Evolutionary conservation across 1,140 invertebrate genomes (phyloP), one percentile per base, ranked within the genome.

Genomic region (Popillia japonica): DNA sequence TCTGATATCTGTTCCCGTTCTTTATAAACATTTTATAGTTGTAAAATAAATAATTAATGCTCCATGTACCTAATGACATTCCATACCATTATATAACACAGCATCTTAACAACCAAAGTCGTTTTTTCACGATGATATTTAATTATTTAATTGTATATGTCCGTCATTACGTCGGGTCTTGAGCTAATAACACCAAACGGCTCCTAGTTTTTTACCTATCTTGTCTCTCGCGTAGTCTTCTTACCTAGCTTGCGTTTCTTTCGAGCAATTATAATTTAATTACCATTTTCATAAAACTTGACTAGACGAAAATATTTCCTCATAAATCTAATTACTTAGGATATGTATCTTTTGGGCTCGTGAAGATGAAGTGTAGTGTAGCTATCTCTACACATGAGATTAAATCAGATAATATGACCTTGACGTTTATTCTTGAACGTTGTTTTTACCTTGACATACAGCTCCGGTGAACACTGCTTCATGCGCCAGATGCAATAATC

Each of bases 261-360:
- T n/a, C 44, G 44, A n/a, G 44, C 17, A 48, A 48, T 48, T 48
- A 48, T 48, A 48, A 48, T 48, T 48, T 48, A 48, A 48, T 48
- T 48, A 48, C 17, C 44, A 10, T 48, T 48, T 48, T 48, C 44
- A 48, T 48, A 48, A 48, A 48, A 48, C 44, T 48, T 11, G 44
- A 48, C 41, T n/a, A n/a, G 8, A 48, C 44, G n/a, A n/a, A 14
- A 11, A 48, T 14, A 48, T 9, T 48, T 48, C 11, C 11, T 14
- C 44, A 3, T 48, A n/a, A 48, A 48, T 48, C 8, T 48, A 48
- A 48, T 48, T 48, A 48, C 44, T 10, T n/a, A 0, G 3, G 44
- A 48, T 48, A n/a, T 10, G 11, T 48, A 48, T 48, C 44, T n/a
- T 48, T 14, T 10, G 17, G 17, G 17, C 44, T 48, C 11, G 44